Evolutionary conservation across 2,888 invertebrate species (phyloP), one percentile per base, ranked within the genome.

Genomic region (Zele albiditarsus): DNA sequence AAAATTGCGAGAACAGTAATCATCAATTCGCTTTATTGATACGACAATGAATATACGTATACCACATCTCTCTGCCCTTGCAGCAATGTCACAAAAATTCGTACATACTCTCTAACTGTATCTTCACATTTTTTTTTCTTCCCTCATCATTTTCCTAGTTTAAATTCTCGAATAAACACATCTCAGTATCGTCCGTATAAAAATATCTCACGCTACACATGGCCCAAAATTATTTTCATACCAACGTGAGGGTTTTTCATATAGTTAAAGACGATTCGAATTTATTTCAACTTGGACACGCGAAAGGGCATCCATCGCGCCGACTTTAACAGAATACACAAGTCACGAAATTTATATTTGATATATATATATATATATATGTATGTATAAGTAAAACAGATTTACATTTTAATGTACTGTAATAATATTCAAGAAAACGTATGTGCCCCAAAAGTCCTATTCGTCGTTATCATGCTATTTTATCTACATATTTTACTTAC

Each of bases 271-370:
- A 28, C 16, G 28, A 77, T 74, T 67, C 71, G 60, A 75, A 79
- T 78, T 81, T 82, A 81, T 82, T 82, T 82, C 76, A 76, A 79
- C 78, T 80, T 73, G 67, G 57, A 78, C 79, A 75, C 76, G 77
- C 78, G 72, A 80, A 78, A 79, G 77, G 69, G 73, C 69, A n/a
- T 73, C 73, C 62, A 58, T 69, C 27, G 42, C 42, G 14, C 38
- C n/a, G 3, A 60, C 33, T 67, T 28, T 27, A 33, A 8, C 12
- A 27, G 20, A 31, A 70, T 66, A 66, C 53, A 60, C 69, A 58
- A 57, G 25, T 68, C 25, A 72, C 27, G 38, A 46, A 16, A 38
- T 42, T 27, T 14, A 70, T 69, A 31, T 57, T 65, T 49, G 23
- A 33, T 57, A 57, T 31, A 12, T 25, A 23, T 49, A 58, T 65